Base-by-base conservation (phyloP, 2,113 vertebrate species). In the Podocnemis expansa region DNA sequence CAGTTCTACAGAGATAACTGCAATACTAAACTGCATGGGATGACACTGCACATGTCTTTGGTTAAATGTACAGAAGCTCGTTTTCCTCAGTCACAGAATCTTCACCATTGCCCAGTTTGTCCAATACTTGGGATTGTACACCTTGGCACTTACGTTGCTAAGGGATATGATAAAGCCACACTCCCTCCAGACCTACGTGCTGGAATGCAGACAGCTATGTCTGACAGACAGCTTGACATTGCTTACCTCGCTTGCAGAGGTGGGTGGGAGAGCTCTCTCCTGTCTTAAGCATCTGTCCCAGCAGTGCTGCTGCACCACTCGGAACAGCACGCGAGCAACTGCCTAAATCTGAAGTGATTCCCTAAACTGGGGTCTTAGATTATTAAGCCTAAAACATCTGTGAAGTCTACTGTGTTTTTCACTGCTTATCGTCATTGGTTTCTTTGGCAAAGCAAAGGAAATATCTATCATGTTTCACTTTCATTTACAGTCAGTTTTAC, bases 401-500 rank as follows among this genome's bases (percentile, higher is more conserved):
- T 82, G 22, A 75, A 0, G 10, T 1, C 31, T 14, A 1, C 9
- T 14, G 84, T 60, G 1, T 13, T 27, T 11, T 51, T 38, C 6
- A 25, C 43, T 51, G 19, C 25, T 80, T n/a, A 41, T 19, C 54
- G 14, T 8, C 0, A 1, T 49, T 16, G 0, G 6, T 19, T 55
- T 52, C 14, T 76, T 60, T 14, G 8, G 3, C 70, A 10, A 49
- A 0, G 24, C 78, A n/a, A 43, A 87, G 2, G 22, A n/a, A n/a
- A n/a, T n/a, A 1, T 0, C 2, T 5, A 27, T 0, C 6, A 1
- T 55, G 41, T 31, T 43, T 25, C 2, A 2, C n/a, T 60, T 29
- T 60, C 31, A 8, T 21, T 22, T 67, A 24, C 8, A 7, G 16
- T 24, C 38, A 8, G 3, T n/a, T 6, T 34, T n/a, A 84, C 58